phyloP scores from a whole-genome alignment of 2,113 vertebrate species.

The Lophochroa leadbeateri region DNA sequence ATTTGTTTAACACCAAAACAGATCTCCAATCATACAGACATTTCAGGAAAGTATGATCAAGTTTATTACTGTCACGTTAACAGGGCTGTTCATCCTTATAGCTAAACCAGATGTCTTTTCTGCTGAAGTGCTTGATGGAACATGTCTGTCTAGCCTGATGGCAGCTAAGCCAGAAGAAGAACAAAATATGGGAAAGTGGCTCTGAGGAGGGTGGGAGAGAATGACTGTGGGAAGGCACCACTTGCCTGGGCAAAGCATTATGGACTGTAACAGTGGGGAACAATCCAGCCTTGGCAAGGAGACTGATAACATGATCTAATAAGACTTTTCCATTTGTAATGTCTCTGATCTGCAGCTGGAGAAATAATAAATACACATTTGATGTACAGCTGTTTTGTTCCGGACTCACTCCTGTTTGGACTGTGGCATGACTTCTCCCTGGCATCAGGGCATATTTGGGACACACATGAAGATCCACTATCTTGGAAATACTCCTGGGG shows the following conservation, averaged over 20 bases:
- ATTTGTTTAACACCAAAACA: background rate
- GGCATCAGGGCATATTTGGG: background rate
- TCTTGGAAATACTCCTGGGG: background rate
- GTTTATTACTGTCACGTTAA: background rate
- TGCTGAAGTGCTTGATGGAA: background rate
- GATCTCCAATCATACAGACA: background rate
- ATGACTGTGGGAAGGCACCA: background rate
- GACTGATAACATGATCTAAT: conserved; percentile 3
- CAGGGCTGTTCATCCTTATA: background rate
- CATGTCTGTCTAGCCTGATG: background rate
- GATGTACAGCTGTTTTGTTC: background rate
- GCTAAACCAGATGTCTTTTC: background rate
- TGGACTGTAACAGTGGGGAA: background rate
- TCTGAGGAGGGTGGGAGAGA: background rate
- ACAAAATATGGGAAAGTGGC: background rate
- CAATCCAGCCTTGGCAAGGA: background rate
- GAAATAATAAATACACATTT: conserved; percentile 4
- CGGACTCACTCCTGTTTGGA: conserved; percentile 21
- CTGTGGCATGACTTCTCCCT: background rate
- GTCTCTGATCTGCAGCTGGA: background rate
- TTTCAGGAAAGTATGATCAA: conserved; percentile 21
- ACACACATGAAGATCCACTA: background rate
- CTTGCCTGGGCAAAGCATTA: conserved; percentile 32
- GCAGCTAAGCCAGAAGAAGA: background rate
- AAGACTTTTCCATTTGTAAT: conserved; percentile 46